These are phyloP conservation scores for Drosophila monieri DNA, from an alignment of 2,888 invertebrate species.

Conservation along the genomic window DNA sequence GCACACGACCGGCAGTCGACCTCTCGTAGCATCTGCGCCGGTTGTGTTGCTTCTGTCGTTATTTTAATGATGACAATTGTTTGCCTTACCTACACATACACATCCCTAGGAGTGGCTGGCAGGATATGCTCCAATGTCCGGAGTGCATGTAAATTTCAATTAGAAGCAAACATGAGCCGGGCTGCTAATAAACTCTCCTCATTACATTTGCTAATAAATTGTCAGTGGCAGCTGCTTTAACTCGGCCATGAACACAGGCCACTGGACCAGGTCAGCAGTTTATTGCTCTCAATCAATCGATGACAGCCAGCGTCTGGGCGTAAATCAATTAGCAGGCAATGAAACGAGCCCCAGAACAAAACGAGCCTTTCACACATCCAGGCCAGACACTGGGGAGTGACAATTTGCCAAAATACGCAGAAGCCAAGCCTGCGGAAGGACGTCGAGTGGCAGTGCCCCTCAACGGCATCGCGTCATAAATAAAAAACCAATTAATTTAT, in stretches of 20 bases:
- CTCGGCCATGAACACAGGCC: conserved; percentile 24
- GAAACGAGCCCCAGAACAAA: conserved; percentile 15
- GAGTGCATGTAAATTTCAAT: conserved; percentile 68
- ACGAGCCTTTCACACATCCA: conserved; percentile 55
- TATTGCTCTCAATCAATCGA: conserved; percentile 59
- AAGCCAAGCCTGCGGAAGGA: conserved; percentile 6
- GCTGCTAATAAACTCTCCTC: conserved; percentile 72
- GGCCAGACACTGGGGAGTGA: conserved; percentile 11
- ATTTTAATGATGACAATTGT: conserved; percentile 80
- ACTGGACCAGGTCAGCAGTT: conserved; percentile 50
- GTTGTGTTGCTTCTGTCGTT: conserved; percentile 45
- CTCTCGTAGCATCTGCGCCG: background rate
- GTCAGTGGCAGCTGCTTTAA: conserved; percentile 49
- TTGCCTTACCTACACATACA: conserved; percentile 59
- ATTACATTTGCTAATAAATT: conserved; percentile 78
- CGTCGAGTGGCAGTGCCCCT: background rate
- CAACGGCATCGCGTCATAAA: conserved; percentile 58
- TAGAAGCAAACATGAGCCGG: conserved; percentile 70
- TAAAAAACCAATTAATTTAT: conserved; percentile 78
- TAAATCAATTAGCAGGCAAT: conserved; percentile 48
- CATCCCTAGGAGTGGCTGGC: conserved; percentile 27
- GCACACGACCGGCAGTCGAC: conserved; percentile 45
- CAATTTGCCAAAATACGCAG: conserved; percentile 46
- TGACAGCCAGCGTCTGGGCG: conserved; percentile 42
- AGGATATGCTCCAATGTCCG: conserved; percentile 36